phyloP scores from a whole-genome alignment of 2,888 invertebrate genomes.

The Parapristionchus giblindavisi region DNA sequence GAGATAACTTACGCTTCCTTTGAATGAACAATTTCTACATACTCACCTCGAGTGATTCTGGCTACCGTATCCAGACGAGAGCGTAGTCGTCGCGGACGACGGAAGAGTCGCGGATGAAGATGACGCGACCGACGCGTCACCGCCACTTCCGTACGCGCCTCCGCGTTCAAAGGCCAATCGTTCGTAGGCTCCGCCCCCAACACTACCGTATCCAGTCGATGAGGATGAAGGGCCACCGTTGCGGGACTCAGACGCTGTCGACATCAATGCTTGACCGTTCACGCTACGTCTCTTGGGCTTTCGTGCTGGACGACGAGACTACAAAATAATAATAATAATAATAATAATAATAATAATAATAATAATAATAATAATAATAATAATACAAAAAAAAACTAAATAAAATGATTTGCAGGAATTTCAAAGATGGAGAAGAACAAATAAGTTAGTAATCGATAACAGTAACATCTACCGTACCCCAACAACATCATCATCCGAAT shows the following conservation, averaged over 20 bases:
- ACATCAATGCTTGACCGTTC: conserved; percentile 13
- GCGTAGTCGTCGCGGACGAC: background rate
- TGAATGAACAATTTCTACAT: background rate
- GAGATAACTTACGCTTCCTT: no score
- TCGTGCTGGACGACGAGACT: conserved; percentile 26
- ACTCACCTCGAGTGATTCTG: conserved; percentile 34
- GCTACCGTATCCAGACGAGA: conserved; percentile 29
- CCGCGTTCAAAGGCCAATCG: conserved; percentile 24
- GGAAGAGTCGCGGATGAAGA: background rate
- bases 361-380: no score
- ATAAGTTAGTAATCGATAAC: no score
- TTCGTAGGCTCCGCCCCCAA: background rate
- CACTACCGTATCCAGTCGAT: conserved; percentile 17
- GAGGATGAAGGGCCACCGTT: conserved; percentile 8
- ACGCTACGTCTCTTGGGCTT: conserved; percentile 37
- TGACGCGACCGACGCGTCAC: background rate
- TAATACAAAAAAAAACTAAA: no score
- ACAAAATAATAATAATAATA: background rate
- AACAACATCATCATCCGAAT: conserved; percentile 44
- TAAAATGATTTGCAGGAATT: no score
- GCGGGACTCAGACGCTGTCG: no score
- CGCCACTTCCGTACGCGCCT: conserved; percentile 3
- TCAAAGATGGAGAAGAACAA: no score
- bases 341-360: no score
- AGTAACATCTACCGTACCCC: conserved; percentile 31